Base-by-base conservation (phyloP, 2,113 vertebrate genomes). In the Percina caprodes region DNA sequence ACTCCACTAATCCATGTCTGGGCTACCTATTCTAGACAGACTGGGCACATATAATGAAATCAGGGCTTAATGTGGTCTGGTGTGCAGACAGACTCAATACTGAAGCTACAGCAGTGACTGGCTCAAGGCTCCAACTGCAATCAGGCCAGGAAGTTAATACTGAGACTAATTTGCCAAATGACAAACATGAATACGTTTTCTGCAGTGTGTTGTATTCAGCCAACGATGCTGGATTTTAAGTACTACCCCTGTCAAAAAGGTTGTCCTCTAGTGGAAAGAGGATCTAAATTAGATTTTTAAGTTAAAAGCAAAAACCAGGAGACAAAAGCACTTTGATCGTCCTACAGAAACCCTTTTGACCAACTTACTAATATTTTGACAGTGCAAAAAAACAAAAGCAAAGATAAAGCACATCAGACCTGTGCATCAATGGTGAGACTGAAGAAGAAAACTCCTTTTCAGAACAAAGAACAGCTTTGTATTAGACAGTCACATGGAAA, bases 391-490 rank as follows among this genome's bases (percentile, higher is more conserved):
- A 52, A 76, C 42, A 66, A 18, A 46, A 48, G 33, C 3, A 30
- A 35, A 33, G 13, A 12, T 52, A 63, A 77, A 86, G 48, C 70
- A 26, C 19, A 45, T 62, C n/a, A n/a, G 58, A 71, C 55, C 55
- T 23, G 39, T 69, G 58, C 3, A 58, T n/a, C 13, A 58, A 60
- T 21, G 63, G 63, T 62, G 58, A 65, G 55, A 74, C 15, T 59
- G 52, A 46, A 77, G 49, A 69, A 55, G 21, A 52, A 71, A 54
- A 0, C 13, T 24, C 3, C n/a, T 21, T 46, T 71, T 45, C 39
- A 30, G 45, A 24, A 55, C 84, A 88, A 89, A 86, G 83, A 76
- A 67, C 60, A 54, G 63, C 74, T 86, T 39, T 83, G 82, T 80
- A 15, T 65, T 16, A 21, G 33, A 55, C 35, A 45, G 67, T 78